A percentile compares a stretch with the other conserved stretches of the same genome.
These are phyloP conservation scores for Elachura formosa DNA, from an alignment of 2,113 vertebrate species.

Conservation along the genomic window DNA sequence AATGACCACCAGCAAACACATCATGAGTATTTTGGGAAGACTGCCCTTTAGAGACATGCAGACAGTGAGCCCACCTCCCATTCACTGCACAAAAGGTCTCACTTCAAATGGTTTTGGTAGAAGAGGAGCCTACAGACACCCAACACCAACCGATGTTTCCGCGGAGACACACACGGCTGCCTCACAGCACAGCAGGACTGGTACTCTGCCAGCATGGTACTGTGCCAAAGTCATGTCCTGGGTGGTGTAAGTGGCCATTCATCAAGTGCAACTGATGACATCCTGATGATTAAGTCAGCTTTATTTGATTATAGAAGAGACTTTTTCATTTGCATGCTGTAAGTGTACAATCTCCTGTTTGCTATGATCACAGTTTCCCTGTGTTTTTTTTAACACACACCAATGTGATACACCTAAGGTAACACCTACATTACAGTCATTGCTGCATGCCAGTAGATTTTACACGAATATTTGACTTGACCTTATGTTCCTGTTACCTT, in stretches of 20 bases:
- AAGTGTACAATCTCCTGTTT: background rate
- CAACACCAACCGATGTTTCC: background rate
- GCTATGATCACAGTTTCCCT: background rate
- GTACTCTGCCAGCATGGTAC: background rate
- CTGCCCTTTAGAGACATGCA: background rate
- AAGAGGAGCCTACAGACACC: background rate
- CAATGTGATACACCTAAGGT: background rate
- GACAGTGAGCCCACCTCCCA: background rate
- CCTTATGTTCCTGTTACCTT: background rate
- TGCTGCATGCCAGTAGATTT: background rate
- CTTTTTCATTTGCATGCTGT: background rate
- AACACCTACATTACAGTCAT: background rate
- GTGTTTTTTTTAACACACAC: background rate
- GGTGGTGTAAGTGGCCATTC: background rate
- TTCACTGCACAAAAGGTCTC: background rate
- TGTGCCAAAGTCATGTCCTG: background rate
- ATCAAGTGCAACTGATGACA: background rate
- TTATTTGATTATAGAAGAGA: background rate
- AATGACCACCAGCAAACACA: background rate
- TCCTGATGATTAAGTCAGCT: background rate
- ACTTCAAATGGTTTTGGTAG: background rate
- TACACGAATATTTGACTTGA: background rate
- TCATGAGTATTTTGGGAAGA: background rate
- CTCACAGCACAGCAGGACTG: rapidly evolving
- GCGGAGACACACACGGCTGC: background rate